A percentile compares a stretch with the other conserved stretches of the same genome.
phyloP scores from a whole-genome alignment of 1,140 invertebrate genomes.

The Brachionus rotundiformis region DNA sequence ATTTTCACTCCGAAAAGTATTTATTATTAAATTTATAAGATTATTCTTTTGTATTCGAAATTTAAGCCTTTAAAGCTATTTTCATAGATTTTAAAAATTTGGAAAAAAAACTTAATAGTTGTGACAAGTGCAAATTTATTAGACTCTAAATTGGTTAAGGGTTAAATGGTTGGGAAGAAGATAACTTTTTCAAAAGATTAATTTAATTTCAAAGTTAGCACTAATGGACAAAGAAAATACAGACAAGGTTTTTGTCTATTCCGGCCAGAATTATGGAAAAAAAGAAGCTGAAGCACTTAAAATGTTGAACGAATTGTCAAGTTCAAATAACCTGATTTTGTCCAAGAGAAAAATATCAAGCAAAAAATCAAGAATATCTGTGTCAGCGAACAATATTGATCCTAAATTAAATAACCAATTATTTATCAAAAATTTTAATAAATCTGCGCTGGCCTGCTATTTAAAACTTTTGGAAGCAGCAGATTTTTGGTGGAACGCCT shows the following conservation, averaged over 20 bases:
- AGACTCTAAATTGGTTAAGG: no score
- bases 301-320: slow-evolving; percentile 14
- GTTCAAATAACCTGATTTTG: neutral
- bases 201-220: neutral
- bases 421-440: slow-evolving; percentile 20
- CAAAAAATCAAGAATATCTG: neutral
- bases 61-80: neutral
- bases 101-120: no score
- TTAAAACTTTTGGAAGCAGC: neutral
- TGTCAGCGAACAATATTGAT: neutral
- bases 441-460: neutral
- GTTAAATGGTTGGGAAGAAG: no score
- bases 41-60: neutral
- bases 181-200: no score
- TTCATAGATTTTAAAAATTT: neutral
- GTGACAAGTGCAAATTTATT: slow-evolving; percentile 22
- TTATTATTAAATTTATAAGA: neutral
- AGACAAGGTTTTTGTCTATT: slow-evolving; percentile 15
- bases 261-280: slow-evolving; percentile 37
- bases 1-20: neutral
- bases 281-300: neutral
- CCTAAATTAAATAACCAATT: neutral
- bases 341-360: neutral
- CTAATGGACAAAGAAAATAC: neutral
- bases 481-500: neutral